Evolutionary conservation across 2,797 vertebrate genomes (phyloP).

Genomic region (Pelobates cultripes): DNA sequence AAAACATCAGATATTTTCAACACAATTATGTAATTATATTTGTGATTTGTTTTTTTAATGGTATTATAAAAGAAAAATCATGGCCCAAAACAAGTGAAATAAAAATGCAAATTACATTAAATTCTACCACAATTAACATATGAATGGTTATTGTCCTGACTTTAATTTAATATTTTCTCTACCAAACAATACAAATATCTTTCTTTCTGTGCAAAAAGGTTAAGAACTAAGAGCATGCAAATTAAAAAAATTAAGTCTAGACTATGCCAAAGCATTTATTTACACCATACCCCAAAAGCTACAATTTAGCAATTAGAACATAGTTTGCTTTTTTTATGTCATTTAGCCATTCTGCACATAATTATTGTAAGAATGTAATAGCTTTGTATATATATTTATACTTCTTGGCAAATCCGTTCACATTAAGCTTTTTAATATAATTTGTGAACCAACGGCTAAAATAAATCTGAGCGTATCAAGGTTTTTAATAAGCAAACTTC

Average conservation of each 20-base stretch:
- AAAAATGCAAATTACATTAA: background rate
- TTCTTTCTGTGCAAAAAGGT: background rate
- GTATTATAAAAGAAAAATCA: background rate
- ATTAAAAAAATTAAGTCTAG: background rate
- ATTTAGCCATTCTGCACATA: conserved; percentile 11
- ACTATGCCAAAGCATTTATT: background rate
- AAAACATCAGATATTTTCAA: background rate
- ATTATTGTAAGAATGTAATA: conserved; percentile 6
- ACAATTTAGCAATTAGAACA: conserved; percentile 11
- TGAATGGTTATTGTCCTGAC: background rate
- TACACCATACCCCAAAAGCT: background rate
- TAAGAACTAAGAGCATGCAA: background rate
- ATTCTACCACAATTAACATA: background rate
- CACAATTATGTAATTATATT: background rate
- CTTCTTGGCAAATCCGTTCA: background rate
- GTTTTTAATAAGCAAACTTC: conserved; percentile 2
- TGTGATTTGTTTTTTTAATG: background rate
- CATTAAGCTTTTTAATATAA: conserved; percentile 2
- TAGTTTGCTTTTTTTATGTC: conserved; percentile 15
- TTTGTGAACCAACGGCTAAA: conserved; percentile 4
- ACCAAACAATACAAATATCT: background rate
- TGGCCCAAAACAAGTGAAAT: background rate
- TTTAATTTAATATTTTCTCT: background rate
- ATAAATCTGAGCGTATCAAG: background rate
- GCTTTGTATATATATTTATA: conserved; percentile 5